A percentile compares a stretch with the other conserved stretches of the same genome.
Evolutionary conservation across 2,113 vertebrate genomes (phyloP).

Genomic region (Arenaria interpres): DNA sequence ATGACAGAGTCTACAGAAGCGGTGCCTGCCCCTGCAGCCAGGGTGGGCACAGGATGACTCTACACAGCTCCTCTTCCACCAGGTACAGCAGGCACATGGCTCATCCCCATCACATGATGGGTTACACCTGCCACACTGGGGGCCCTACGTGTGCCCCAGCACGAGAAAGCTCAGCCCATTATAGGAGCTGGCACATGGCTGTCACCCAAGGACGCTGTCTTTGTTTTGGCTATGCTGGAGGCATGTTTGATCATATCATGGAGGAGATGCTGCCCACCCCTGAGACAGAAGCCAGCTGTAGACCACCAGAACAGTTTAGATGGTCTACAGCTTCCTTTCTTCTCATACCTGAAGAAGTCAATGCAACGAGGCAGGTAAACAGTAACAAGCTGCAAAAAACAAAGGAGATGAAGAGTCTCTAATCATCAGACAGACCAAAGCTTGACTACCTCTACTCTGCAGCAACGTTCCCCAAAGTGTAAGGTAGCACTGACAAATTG

Average conservation of each 20-base stretch:
- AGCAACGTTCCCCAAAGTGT: background rate
- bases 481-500: background rate
- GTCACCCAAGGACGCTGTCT: background rate
- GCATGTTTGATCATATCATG: accelerated
- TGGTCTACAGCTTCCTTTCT: background rate
- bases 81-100: background rate
- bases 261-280: background rate
- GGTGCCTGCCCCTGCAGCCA: background rate
- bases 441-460: background rate
- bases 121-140: background rate
- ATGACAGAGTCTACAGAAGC: background rate
- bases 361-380: background rate
- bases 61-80: background rate
- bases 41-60: background rate
- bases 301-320: background rate
- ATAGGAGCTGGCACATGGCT: background rate
- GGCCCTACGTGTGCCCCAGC: no score
- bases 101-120: accelerated
- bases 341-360: background rate
- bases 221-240: background rate
- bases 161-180: background rate
- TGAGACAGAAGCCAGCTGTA: background rate
- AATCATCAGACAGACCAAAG: background rate
- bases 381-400: background rate
- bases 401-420: background rate